Evolutionary conservation across 1,140 invertebrate genomes (phyloP).

Genomic region (Helicoverpa armigera): DNA sequence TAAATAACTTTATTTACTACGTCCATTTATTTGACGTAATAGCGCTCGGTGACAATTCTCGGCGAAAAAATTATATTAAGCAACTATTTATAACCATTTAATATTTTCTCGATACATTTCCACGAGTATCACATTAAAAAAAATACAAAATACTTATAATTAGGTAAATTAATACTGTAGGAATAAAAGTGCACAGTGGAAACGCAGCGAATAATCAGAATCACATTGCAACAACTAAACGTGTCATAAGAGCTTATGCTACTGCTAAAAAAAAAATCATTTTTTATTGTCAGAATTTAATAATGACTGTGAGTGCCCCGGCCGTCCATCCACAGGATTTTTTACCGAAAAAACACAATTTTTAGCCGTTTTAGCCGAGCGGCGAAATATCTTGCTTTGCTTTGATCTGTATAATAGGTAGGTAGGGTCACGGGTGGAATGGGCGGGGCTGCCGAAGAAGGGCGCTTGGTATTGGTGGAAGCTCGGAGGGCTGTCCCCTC

Average conservation of each 20-base stretch:
- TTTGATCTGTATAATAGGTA: conserved; percentile 78
- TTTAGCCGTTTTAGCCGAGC: conserved; percentile 69
- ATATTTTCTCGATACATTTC: no score
- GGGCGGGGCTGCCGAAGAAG: conserved; percentile 65
- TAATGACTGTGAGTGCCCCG: conserved; percentile 1
- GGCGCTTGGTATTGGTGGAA: conserved; percentile 68
- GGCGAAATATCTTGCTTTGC: conserved; percentile 74
- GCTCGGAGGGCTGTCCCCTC: conserved; percentile 57
- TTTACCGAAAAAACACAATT: conserved; percentile 77
- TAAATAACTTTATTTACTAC: no score
- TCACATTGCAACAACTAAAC: background rate
- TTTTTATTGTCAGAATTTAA: conserved; percentile 40
- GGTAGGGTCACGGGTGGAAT: conserved; percentile 66
- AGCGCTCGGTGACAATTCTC: no score
- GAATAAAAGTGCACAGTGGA: no score
- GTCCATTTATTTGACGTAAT: no score
- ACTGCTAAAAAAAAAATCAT: conserved; percentile 2
- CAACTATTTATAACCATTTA: no score
- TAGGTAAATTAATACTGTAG: no score
- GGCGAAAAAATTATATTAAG: no score
- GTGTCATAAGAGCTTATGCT: background rate
- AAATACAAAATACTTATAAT: no score
- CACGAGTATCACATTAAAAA: no score
- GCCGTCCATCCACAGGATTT: conserved; percentile 52
- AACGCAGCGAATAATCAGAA: background rate